Evolutionary conservation across 2,113 vertebrate genomes (phyloP).

Genomic region (Caracal caracal): DNA sequence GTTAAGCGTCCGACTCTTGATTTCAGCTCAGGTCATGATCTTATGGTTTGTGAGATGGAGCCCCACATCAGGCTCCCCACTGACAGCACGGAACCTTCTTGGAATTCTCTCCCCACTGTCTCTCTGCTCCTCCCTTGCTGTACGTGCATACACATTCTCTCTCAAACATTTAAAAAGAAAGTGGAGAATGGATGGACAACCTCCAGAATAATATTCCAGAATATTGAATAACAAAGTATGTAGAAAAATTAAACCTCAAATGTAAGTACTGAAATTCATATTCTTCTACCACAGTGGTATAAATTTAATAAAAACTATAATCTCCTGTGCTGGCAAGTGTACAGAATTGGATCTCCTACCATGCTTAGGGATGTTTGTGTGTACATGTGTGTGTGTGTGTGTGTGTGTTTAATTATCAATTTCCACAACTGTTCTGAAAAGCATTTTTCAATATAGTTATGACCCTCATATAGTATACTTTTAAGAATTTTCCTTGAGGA

Average conservation of each 20-base stretch:
- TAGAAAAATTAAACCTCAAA: neutral
- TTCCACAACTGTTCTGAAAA: neutral
- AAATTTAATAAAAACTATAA: neutral
- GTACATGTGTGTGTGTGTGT: neutral
- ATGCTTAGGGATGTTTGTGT: neutral
- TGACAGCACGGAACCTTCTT: no score
- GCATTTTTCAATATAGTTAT: neutral
- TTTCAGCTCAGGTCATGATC: no score
- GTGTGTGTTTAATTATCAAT: neutral
- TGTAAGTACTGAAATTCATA: neutral
- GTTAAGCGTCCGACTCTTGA: no score
- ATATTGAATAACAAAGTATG: neutral
- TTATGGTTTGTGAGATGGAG: no score
- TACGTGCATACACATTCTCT: no score
- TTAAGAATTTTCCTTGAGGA: neutral
- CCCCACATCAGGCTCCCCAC: no score
- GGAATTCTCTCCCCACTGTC: no score
- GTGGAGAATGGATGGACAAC: neutral
- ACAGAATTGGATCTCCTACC: neutral
- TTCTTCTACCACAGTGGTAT: neutral
- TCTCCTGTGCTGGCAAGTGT: neutral
- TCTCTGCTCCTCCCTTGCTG: no score
- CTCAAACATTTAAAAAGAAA: neutral
- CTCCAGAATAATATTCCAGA: neutral
- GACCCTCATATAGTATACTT: neutral